These are phyloP conservation scores for Poeciliopsis occidentalis DNA, from an alignment of 2,113 vertebrate species.

Conservation along the genomic window DNA sequence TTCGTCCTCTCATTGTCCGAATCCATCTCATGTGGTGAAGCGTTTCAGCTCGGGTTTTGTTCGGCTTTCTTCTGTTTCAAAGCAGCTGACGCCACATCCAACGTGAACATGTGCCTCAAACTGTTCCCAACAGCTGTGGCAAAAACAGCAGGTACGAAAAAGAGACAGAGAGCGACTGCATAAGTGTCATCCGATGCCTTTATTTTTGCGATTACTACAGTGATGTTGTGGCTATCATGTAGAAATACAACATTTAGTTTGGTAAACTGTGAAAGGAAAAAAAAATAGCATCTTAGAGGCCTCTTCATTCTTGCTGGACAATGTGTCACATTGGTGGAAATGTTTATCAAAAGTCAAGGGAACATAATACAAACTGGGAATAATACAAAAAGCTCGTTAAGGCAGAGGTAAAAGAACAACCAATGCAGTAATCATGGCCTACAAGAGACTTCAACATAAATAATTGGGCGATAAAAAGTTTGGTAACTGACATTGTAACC, in stretches of 20 bases:
- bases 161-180: neutral
- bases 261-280: neutral
- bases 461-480: slow-evolving; percentile 48
- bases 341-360: slow-evolving; percentile 21
- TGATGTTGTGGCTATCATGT: slow-evolving; percentile 17
- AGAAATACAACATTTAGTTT: slow-evolving; percentile 48
- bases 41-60: slow-evolving; percentile 22
- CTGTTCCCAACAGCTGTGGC: neutral
- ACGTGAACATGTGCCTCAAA: neutral
- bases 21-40: slow-evolving; percentile 41
- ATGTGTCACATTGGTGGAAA: slow-evolving; percentile 13
- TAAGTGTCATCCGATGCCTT: slow-evolving; percentile 47
- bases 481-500: slow-evolving; percentile 79
- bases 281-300: neutral
- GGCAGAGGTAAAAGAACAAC: slow-evolving; percentile 37
- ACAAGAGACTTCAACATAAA: slow-evolving; percentile 52
- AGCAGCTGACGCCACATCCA: neutral
- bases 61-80: slow-evolving; percentile 39
- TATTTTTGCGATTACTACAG: slow-evolving; percentile 60
- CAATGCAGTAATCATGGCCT: slow-evolving; percentile 49
- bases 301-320: slow-evolving; percentile 10
- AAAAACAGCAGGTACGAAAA: neutral
- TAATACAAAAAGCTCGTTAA: slow-evolving; percentile 50
- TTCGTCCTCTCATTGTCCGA: slow-evolving; percentile 54
- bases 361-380: slow-evolving; percentile 21